Base-by-base conservation (phyloP, 2,113 vertebrate genomes). In the Paedocypris sp. region DNA sequence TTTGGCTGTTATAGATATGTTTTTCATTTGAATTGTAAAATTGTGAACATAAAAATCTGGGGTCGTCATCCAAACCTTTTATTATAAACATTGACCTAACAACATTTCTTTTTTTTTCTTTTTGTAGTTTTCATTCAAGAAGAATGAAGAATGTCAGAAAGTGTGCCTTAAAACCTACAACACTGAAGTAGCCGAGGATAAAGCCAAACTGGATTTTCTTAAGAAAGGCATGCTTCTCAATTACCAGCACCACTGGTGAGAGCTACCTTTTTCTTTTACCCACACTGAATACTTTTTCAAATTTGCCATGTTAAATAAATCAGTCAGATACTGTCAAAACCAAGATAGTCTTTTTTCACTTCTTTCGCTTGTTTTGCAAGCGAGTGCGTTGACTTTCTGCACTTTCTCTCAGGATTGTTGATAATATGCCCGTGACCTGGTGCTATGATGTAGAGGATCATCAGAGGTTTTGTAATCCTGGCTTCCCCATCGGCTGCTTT, bases 341-440 rank as follows among this genome's bases (percentile, higher is more conserved):
- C n/a, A n/a, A n/a, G n/a, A n/a, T n/a, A n/a, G n/a, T n/a, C n/a
- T n/a, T n/a, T n/a, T n/a, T n/a, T n/a, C n/a, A n/a, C n/a, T n/a
- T n/a, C n/a, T n/a, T n/a, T n/a, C n/a, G n/a, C n/a, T n/a, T n/a
- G n/a, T n/a, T n/a, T n/a, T n/a, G n/a, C n/a, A n/a, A n/a, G n/a
- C n/a, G n/a, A n/a, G n/a, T n/a, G n/a, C n/a, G n/a, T n/a, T n/a
- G n/a, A n/a, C n/a, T n/a, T n/a, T n/a, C n/a, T n/a, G n/a, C n/a
- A n/a, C n/a, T 35, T 22, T 57, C 3, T 32, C 32, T 0, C 66
- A 93, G 92, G 91, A 97, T 94, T 77, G 89, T 95, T 70, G 93
- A 94, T 75, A 95, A 97, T 73, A 94, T 97, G 92, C 93, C 93
- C 2, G 91, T 97, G 41, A 97, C 91, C 0, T 97, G 93, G 92